These are phyloP conservation scores for Cyclophora albipunctata DNA, from an alignment of 2,888 invertebrate species.

Conservation along the genomic window DNA sequence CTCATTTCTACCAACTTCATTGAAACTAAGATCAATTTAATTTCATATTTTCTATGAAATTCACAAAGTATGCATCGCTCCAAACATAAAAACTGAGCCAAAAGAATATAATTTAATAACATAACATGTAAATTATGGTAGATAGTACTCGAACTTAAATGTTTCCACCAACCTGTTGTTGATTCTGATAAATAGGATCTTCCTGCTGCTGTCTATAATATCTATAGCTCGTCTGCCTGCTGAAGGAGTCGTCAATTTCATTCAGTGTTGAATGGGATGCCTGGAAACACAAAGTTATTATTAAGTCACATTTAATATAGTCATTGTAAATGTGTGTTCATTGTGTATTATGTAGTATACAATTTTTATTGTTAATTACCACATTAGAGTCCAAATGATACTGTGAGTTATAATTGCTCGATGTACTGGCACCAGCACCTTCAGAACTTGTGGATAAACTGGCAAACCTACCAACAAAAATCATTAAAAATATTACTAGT, in stretches of 20 bases:
- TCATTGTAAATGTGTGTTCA: background rate
- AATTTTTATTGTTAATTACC: conserved; percentile 28
- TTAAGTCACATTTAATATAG: background rate
- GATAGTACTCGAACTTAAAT: background rate
- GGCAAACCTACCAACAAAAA: conserved; percentile 74
- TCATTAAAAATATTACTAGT: too few species aligned
- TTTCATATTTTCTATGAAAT: too few species aligned
- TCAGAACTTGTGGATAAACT: conserved; percentile 77
- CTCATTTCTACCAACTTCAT: too few species aligned
- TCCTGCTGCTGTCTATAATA: conserved; percentile 58
- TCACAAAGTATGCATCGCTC: too few species aligned
- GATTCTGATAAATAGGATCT: conserved; percentile 69
- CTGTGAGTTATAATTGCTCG: conserved; percentile 61
- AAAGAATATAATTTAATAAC: too few species aligned
- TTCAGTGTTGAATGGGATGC: conserved; percentile 65
- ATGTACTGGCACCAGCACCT: conserved; percentile 47
- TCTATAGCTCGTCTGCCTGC: conserved; percentile 65
- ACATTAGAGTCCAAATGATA: conserved; percentile 59
- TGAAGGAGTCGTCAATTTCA: conserved; percentile 68
- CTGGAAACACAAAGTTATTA: conserved; percentile 25
- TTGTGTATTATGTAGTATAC: too few species aligned
- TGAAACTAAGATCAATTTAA: too few species aligned
- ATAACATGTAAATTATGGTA: too few species aligned
- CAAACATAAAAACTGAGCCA: too few species aligned
- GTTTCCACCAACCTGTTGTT: conserved; percentile 53